A percentile compares a stretch with the other conserved stretches of the same genome.
These are phyloP conservation scores for Magallana angulata DNA, from an alignment of 1,140 invertebrate genomes.

Conservation along the genomic window DNA sequence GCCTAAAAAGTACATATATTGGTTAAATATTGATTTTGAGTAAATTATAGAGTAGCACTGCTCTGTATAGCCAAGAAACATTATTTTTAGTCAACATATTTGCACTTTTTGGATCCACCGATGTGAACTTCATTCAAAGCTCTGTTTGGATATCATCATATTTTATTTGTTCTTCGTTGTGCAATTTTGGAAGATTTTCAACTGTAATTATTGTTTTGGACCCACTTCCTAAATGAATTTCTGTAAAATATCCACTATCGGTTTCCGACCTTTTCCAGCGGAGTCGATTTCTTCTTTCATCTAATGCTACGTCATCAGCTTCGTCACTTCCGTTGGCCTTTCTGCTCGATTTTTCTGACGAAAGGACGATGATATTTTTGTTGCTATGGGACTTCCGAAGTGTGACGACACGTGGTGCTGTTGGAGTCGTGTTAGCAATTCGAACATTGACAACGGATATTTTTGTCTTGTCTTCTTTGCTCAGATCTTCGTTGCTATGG, in stretches of 20 bases:
- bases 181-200: not conserved
- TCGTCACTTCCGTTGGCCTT: not conserved
- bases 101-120: too few relatives aligned
- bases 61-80: too few relatives aligned
- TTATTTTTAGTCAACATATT: too few relatives aligned
- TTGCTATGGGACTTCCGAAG: not conserved
- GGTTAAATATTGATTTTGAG: too few relatives aligned
- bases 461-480: not conserved
- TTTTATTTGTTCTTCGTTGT: not conserved
- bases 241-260: not conserved
- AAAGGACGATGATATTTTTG: not conserved
- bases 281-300: not conserved
- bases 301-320: not conserved
- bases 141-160: constrained; percentile 15
- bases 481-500: not conserved
- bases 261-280: not conserved
- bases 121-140: not conserved
- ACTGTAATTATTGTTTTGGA: not conserved
- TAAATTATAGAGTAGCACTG: too few relatives aligned
- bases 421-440: not conserved
- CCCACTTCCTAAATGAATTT: constrained; percentile 8
- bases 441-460: not conserved
- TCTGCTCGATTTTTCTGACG: not conserved
- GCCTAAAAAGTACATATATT: too few relatives aligned
- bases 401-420: constrained; percentile 4